phyloP scores from a whole-genome alignment of 2,888 invertebrate species.

The Colostygia pectinataria region DNA sequence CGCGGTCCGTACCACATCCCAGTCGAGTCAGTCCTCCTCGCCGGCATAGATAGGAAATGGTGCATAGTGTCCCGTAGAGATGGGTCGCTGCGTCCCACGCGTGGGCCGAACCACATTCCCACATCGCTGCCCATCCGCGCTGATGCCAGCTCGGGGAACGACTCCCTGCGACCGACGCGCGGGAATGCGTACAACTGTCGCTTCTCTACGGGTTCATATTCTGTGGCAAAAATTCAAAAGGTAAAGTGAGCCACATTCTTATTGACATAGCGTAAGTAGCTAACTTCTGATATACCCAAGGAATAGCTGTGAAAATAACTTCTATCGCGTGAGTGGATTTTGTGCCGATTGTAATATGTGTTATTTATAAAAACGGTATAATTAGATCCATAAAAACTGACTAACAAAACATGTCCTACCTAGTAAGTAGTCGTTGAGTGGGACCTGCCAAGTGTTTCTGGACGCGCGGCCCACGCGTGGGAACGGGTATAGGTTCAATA shows the following conservation, averaged over 20 bases:
- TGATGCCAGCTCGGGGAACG: neutral
- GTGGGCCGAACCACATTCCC: slow-evolving; percentile 45
- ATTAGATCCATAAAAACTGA: too few relatives aligned
- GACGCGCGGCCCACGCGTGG: slow-evolving; percentile 84
- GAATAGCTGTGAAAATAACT: too few relatives aligned
- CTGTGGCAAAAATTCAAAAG: slow-evolving; percentile 36
- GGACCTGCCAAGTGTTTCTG: slow-evolving; percentile 71
- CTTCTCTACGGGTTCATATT: slow-evolving; percentile 58
- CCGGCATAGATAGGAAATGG: slow-evolving; percentile 33
- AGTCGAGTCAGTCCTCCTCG: slow-evolving; percentile 44
- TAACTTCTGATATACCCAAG: too few relatives aligned
- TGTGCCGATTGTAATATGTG: too few relatives aligned
- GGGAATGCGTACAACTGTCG: slow-evolving; percentile 71
- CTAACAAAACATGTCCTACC: slow-evolving; percentile 54
- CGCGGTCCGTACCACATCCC: slow-evolving; percentile 88
- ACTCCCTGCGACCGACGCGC: slow-evolving; percentile 61
- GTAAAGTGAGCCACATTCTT: too few relatives aligned
- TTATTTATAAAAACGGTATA: too few relatives aligned
- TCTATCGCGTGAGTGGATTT: too few relatives aligned
- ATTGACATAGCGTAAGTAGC: too few relatives aligned
- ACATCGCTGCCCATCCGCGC: neutral
- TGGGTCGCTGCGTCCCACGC: slow-evolving; percentile 61
- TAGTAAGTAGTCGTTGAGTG: slow-evolving; percentile 73
- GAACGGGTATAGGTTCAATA: slow-evolving; percentile 83
- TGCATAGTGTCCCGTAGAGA: slow-evolving; percentile 7